phyloP scores from a whole-genome alignment of 2,888 invertebrate genomes.

The Aphrophora alni region DNA sequence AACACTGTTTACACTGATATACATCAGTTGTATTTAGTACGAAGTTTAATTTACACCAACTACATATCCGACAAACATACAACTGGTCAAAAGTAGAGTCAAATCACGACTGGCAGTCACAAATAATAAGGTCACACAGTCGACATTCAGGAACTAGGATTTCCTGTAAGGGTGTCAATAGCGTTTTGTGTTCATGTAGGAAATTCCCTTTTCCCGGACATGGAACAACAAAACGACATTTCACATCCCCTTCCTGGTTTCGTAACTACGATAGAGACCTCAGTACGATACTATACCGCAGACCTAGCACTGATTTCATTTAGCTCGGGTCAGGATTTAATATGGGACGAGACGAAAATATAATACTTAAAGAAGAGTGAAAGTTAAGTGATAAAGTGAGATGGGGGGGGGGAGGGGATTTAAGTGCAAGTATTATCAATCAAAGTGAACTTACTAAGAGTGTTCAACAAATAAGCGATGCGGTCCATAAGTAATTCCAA shows the following conservation, averaged over 20 bases:
- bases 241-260: constrained; percentile 41
- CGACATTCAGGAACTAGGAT: not conserved
- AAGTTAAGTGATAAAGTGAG: constrained; percentile 12
- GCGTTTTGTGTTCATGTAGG: not conserved
- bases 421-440: no score
- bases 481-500: not conserved
- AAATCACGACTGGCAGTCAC: not conserved
- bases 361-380: no score
- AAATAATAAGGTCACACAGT: not conserved
- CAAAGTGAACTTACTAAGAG: not conserved
- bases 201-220: constrained; percentile 33
- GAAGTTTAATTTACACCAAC: no score
- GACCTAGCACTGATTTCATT: no score
- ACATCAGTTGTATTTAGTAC: no score
- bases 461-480: not conserved
- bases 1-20: no score
- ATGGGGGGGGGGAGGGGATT: no score
- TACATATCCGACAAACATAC: no score
- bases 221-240: not conserved
- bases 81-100: not conserved
- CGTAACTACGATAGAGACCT: constrained; percentile 16
- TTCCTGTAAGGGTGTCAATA: constrained; percentile 9
- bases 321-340: no score
- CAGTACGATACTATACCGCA: not conserved
- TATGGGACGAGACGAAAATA: no score